phyloP scores from a whole-genome alignment of 1,140 invertebrate genomes.

The Drosophila triauraria region DNA sequence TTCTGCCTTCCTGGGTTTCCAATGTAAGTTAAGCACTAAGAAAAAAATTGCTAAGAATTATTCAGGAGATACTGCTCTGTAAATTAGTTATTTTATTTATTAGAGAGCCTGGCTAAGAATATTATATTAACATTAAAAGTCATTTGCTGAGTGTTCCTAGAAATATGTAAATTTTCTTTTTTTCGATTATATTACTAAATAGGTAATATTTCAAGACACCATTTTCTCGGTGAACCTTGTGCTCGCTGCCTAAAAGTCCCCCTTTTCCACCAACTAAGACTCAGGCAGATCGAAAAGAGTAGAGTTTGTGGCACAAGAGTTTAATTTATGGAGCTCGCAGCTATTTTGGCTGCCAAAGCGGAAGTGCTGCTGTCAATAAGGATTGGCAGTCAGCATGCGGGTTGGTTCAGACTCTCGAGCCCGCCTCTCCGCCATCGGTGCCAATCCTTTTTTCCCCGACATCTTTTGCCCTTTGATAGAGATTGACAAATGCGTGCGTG shows the following conservation, averaged over 20 bases:
- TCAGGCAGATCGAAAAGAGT: conserved; percentile 34
- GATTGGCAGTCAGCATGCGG: conserved; percentile 78
- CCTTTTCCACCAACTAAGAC: not conserved
- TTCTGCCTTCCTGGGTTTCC: conserved; percentile 24
- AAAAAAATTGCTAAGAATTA: not conserved
- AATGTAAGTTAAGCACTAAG: conserved; percentile 8
- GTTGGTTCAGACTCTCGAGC: conserved; percentile 21
- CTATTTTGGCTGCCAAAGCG: conserved; percentile 82
- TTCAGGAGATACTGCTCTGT: not conserved
- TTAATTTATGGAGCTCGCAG: conserved; percentile 80
- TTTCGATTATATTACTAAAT: too few relatives aligned
- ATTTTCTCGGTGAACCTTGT: conserved; percentile 11
- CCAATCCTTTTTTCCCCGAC: conserved; percentile 17
- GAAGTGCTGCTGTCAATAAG: conserved; percentile 82
- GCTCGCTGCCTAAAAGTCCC: not conserved
- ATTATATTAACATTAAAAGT: too few relatives aligned
- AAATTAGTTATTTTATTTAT: too few relatives aligned
- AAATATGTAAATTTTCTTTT: too few relatives aligned
- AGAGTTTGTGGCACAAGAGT: conserved; percentile 76
- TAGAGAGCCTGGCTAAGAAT: too few relatives aligned
- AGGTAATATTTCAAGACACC: not conserved
- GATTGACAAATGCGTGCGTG: conserved; percentile 81
- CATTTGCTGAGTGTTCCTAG: too few relatives aligned
- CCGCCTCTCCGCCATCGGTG: conserved; percentile 18
- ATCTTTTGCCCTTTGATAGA: conserved; percentile 57